Conservation (phyloP, 2,113 vertebrate genomes). For the pig (Sus scrofa) region T2T-Sscrofa CM000828.6:42066501-42067000, state of each 20-base stretch:
- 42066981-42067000: neutral
- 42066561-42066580: slow-evolving; percentile 36
- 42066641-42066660: neutral
- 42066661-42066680: neutral
- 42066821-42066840: accelerated
- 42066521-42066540: neutral
- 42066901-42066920: neutral
- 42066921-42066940: neutral
- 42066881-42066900: neutral
- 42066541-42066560: neutral
- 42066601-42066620: neutral
- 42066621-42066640: neutral
- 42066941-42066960: neutral
- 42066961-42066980: neutral
- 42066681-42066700: neutral
- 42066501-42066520: neutral
- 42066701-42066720: neutral
- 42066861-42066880: neutral
- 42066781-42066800: neutral
- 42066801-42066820: neutral
- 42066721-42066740: neutral
- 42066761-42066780: neutral
- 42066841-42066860: neutral
- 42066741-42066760: neutral
- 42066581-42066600: neutral